Evolutionary conservation across 2,888 invertebrate genomes (phyloP).

Genomic region (Phrixothrix hirtus): DNA sequence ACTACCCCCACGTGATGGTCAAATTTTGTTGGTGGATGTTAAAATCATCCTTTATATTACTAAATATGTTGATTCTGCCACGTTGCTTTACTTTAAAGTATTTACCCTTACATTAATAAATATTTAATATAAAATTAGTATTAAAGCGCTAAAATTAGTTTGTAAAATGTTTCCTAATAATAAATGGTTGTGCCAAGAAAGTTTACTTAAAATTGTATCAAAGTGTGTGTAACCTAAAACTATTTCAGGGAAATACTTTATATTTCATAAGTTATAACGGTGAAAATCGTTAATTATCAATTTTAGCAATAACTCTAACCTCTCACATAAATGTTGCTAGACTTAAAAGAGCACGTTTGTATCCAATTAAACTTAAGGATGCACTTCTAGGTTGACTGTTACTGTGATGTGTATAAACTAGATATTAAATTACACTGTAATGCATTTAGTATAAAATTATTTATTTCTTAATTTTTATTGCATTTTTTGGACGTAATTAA

Average conservation of each 20-base stretch:
- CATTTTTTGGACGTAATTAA: slow-evolving; percentile 1
- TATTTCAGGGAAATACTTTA: slow-evolving; percentile 15
- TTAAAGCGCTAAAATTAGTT: too few relatives aligned
- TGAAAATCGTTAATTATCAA: slow-evolving; percentile 21
- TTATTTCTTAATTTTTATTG: neutral
- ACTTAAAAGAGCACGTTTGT: slow-evolving; percentile 30
- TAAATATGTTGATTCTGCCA: too few relatives aligned
- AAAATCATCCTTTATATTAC: too few relatives aligned
- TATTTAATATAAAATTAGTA: too few relatives aligned
- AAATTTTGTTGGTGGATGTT: too few relatives aligned
- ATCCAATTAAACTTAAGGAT: slow-evolving; percentile 30
- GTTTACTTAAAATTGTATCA: too few relatives aligned
- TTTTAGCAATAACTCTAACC: slow-evolving; percentile 29
- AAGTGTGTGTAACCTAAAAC: too few relatives aligned
- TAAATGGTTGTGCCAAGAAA: slow-evolving; percentile 27
- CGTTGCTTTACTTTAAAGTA: too few relatives aligned
- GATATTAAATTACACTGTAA: slow-evolving; percentile 16
- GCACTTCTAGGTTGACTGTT: slow-evolving; percentile 32
- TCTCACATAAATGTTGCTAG: slow-evolving; percentile 30
- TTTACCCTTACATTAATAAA: too few relatives aligned
- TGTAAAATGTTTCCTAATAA: slow-evolving; percentile 18
- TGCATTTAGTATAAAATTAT: neutral
- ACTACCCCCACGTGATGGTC: too few relatives aligned
- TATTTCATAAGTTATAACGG: slow-evolving; percentile 17
- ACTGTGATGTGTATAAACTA: slow-evolving; percentile 31